Percentiles rank a stretch among this genome's conserved stretches.
Evolutionary conservation across 2,113 vertebrate genomes (phyloP).

Genomic region (Xiphophorus couchianus): DNA sequence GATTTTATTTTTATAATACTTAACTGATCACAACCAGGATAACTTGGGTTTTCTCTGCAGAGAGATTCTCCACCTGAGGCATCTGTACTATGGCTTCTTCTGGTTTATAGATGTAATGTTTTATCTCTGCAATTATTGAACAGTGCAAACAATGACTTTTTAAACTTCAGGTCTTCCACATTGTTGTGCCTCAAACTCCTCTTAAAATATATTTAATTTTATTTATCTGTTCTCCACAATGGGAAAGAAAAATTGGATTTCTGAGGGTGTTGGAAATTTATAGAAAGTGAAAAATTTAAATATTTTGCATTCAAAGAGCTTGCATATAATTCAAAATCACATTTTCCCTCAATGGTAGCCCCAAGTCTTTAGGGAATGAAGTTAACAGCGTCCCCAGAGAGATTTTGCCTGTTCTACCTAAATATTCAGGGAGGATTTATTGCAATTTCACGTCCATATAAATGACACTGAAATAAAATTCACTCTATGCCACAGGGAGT

Average conservation of each 20-base stretch:
- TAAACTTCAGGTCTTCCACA: background rate
- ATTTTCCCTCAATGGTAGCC: background rate
- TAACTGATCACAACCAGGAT: background rate
- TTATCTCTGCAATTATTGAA: background rate
- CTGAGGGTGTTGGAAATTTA: background rate
- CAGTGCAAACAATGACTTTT: background rate
- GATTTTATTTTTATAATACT: background rate
- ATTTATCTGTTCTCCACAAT: background rate
- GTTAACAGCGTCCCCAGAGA: background rate
- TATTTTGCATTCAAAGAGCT: background rate
- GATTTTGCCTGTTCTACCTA: background rate
- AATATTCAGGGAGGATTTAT: background rate
- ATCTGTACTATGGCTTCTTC: background rate
- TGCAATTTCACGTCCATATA: background rate
- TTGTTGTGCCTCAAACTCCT: background rate
- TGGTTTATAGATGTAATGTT: background rate
- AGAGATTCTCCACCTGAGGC: background rate
- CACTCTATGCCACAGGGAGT: background rate
- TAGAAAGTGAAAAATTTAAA: background rate
- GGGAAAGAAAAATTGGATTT: background rate
- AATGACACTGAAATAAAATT: background rate
- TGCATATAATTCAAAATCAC: background rate
- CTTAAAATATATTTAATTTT: background rate
- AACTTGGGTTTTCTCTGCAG: too few species aligned
- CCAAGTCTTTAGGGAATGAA: background rate